Percentiles rank a stretch among this genome's conserved stretches.
phyloP scores from a whole-genome alignment of 2,113 vertebrate genomes.

The Fregata magnificens region DNA sequence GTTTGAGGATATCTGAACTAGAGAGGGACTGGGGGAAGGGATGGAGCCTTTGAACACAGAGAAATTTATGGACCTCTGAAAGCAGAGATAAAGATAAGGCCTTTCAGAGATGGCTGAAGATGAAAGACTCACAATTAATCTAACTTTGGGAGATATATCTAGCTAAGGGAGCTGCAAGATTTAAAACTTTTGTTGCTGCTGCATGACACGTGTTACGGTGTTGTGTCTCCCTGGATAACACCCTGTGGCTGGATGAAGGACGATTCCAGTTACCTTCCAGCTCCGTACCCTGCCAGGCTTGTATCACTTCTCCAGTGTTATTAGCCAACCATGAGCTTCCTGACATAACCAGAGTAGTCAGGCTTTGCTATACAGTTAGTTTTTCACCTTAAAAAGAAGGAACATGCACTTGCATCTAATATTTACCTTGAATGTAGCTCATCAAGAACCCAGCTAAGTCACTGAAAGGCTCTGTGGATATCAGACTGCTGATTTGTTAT shows the following conservation, averaged over 20 bases:
- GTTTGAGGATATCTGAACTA: conserved; percentile 4
- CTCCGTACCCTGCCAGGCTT: background rate
- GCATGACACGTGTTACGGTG: background rate
- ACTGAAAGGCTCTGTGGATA: background rate
- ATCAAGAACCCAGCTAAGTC: background rate
- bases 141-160: conserved; percentile 51
- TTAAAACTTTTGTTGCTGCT: conserved; percentile 47
- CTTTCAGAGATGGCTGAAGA: conserved; percentile 56
- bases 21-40: conserved; percentile 2
- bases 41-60: conserved; percentile 40
- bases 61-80: conserved; percentile 61
- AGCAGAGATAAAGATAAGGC: conserved; percentile 62
- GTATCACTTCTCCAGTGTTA: background rate
- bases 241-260: background rate
- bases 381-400: background rate
- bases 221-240: conserved; percentile 10
- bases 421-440: background rate
- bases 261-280: background rate
- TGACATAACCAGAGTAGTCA: background rate
- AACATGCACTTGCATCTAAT: background rate
- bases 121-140: conserved; percentile 64
- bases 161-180: conserved; percentile 43
- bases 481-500: background rate
- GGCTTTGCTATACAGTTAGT: background rate
- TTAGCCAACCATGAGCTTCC: background rate